Percentiles rank a stretch among this genome's conserved stretches.
Conservation (phyloP, 2,888 invertebrate genomes). For the Acholoe squamosa region DNA sequence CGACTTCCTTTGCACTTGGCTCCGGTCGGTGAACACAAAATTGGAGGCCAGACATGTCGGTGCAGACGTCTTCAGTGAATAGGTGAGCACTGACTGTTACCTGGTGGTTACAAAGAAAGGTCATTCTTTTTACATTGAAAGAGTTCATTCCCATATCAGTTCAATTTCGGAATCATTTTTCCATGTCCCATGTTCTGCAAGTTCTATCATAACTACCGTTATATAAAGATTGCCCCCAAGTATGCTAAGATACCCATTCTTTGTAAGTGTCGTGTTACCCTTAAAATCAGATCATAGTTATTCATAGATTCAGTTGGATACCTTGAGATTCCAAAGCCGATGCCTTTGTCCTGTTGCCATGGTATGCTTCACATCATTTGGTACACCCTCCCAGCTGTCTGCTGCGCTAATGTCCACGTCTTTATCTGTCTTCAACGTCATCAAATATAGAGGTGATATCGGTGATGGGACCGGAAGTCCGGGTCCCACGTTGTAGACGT, state of each 20-base stretch:
- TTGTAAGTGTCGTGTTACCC: no score
- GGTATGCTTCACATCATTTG: background rate
- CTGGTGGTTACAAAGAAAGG: background rate
- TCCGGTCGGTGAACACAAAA: background rate
- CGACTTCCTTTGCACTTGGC: background rate
- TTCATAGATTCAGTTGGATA: no score
- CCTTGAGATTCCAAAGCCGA: background rate
- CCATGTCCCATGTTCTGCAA: no score
- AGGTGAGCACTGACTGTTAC: background rate
- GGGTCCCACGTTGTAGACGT: constrained; percentile 27
- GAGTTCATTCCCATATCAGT: no score
- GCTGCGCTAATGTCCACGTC: background rate
- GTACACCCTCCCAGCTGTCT: background rate
- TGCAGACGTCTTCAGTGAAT: constrained; percentile 11
- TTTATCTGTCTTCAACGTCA: background rate
- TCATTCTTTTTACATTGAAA: no score
- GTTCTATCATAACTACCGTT: no score
- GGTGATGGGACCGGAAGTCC: background rate
- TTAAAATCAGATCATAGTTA: no score
- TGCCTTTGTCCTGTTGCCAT: constrained; percentile 22
- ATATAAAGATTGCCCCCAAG: no score
- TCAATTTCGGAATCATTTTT: no score
- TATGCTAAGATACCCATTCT: no score
- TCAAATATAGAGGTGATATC: background rate
- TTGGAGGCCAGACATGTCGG: background rate